A percentile compares a stretch with the other conserved stretches of the same genome.
Conservation (phyloP, 2,113 vertebrate species). For the Zeus faber region DNA sequence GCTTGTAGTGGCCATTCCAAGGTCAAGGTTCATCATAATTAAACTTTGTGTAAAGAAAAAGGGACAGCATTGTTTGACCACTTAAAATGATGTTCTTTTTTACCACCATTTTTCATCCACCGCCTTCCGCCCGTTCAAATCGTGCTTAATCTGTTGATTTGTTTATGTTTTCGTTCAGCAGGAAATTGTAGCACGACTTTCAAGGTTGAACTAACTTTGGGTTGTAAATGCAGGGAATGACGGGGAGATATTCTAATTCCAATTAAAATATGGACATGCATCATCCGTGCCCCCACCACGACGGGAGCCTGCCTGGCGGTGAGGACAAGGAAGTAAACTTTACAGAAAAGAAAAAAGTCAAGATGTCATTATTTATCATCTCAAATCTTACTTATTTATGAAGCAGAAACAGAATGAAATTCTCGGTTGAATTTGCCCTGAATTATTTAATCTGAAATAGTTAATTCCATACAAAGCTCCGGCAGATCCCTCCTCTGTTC, state of each 20-base stretch:
- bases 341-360: constrained; percentile 54
- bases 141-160: too few species aligned
- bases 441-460: constrained; percentile 78
- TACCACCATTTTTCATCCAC: not conserved
- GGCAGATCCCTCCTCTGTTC: constrained; percentile 75
- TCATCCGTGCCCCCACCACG: constrained; percentile 7
- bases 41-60: too few species aligned
- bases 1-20: too few species aligned
- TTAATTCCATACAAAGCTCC: constrained; percentile 77
- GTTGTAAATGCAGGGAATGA: too few species aligned
- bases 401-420: constrained; percentile 76
- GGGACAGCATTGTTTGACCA: too few species aligned
- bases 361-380: constrained; percentile 79
- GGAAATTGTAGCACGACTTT: too few species aligned
- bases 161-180: too few species aligned
- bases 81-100: too few species aligned
- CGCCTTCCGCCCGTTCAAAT: not conserved
- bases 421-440: constrained; percentile 72
- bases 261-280: not conserved
- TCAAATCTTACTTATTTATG: constrained; percentile 76
- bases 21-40: too few species aligned
- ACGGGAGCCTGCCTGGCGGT: constrained; percentile 25
- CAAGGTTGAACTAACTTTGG: too few species aligned
- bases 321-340: constrained; percentile 54
- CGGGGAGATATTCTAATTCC: too few species aligned